These are phyloP conservation scores for Pseudotriccus pelzelni DNA, from an alignment of 2,797 vertebrate species.

Conservation along the genomic window DNA sequence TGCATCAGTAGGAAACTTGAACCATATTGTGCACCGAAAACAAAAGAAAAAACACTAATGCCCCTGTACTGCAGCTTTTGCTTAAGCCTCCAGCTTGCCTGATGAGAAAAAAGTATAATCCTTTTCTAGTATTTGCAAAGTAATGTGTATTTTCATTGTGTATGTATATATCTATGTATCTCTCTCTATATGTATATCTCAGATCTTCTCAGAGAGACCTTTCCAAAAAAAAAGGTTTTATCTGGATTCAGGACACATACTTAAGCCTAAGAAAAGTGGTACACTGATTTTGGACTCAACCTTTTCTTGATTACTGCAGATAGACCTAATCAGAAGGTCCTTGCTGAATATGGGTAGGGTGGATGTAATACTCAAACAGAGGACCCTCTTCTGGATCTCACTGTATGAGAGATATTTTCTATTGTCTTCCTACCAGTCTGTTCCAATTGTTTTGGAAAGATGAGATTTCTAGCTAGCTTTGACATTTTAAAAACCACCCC, in stretches of 20 bases:
- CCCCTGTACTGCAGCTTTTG: not conserved
- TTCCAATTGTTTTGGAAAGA: not conserved
- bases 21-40: not conserved
- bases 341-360: rapidly evolving
- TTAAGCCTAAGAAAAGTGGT: not conserved
- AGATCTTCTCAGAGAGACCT: not conserved
- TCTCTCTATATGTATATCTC: not conserved
- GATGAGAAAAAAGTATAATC: not conserved
- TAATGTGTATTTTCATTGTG: not conserved
- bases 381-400: not conserved
- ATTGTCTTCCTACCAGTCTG: not conserved
- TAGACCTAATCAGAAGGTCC: not conserved
- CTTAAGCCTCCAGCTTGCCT: not conserved
- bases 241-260: not conserved
- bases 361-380: not conserved
- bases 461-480: not conserved
- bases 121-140: not conserved
- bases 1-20: not conserved
- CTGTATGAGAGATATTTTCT: not conserved
- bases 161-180: not conserved
- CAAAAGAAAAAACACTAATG: not conserved
- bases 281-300: not conserved
- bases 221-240: not conserved
- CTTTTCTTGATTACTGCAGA: not conserved
- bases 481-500: not conserved